phyloP scores from a whole-genome alignment of 2,797 vertebrate species.

The Pteronotus mesoamericanus region DNA sequence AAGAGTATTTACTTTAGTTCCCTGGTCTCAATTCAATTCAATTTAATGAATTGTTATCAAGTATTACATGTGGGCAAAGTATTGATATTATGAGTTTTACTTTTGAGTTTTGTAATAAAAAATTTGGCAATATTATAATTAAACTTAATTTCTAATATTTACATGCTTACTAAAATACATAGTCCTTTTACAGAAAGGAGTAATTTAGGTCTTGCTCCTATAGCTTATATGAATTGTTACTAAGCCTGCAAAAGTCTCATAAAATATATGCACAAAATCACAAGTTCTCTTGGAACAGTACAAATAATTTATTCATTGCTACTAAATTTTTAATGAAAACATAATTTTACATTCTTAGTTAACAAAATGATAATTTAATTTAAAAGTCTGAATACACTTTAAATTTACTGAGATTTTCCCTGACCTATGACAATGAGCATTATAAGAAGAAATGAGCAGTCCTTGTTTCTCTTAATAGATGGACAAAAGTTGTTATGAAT shows the following conservation, averaged over 20 bases:
- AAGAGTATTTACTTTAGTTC: background rate
- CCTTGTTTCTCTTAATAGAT: background rate
- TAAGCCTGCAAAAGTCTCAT: background rate
- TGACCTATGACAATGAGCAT: background rate
- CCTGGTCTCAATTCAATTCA: background rate
- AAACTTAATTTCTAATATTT: background rate
- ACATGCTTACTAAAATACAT: background rate
- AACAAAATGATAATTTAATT: background rate
- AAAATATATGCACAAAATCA: background rate
- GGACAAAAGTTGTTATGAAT: background rate
- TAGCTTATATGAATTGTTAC: background rate
- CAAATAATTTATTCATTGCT: background rate
- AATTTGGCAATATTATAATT: slow-evolving; percentile 11
- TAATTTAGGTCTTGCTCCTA: background rate
- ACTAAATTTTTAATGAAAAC: slow-evolving; percentile 17
- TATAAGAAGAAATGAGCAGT: background rate
- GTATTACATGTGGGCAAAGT: background rate
- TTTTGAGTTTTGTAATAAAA: background rate
- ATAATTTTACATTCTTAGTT: background rate
- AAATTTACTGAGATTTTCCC: background rate
- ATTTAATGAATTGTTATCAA: background rate
- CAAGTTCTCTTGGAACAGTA: background rate
- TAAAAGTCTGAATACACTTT: background rate
- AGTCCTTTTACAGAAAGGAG: background rate
- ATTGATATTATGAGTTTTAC: background rate